phyloP scores from a whole-genome alignment of 2,113 vertebrate species.

The Cheilinus undulatus region DNA sequence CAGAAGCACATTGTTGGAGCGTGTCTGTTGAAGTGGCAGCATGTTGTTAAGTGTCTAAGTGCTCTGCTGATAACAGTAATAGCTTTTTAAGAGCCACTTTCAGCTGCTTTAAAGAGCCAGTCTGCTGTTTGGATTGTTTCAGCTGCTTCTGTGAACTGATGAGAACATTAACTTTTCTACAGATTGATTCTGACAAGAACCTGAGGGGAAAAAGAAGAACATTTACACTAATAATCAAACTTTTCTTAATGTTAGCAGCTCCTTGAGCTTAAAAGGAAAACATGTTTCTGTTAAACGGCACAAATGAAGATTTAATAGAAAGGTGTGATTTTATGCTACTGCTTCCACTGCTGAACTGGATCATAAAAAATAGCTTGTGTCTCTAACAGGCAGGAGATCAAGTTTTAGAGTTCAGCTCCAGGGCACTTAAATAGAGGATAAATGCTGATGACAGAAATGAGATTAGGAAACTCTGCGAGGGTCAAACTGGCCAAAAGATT shows the following conservation, averaged over 20 bases:
- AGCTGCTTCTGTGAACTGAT: not conserved
- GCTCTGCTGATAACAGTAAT: conserved; percentile 43
- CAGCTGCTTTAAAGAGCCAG: conserved; percentile 10
- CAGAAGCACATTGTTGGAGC: conserved; percentile 6
- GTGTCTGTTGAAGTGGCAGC: conserved; percentile 26
- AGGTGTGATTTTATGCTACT: not conserved
- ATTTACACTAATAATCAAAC: not conserved
- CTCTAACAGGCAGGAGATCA: no score
- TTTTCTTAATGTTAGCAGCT: not conserved
- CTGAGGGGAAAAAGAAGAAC: not conserved
- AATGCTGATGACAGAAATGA: no score
- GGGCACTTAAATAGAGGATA: no score
- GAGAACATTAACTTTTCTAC: not conserved
- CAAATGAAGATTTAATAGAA: not conserved
- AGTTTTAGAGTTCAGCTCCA: no score
- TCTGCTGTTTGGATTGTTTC: not conserved
- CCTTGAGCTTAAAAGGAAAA: not conserved
- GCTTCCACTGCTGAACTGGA: not conserved
- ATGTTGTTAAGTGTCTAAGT: conserved; percentile 31
- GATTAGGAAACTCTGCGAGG: no score
- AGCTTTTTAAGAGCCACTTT: conserved; percentile 34
- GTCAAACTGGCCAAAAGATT: no score
- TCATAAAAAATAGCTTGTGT: no score
- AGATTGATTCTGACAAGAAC: not conserved
- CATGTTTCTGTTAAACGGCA: not conserved